These are phyloP conservation scores for Oxyscelio sp. DNA, from an alignment of 2,888 invertebrate species.

Conservation along the genomic window DNA sequence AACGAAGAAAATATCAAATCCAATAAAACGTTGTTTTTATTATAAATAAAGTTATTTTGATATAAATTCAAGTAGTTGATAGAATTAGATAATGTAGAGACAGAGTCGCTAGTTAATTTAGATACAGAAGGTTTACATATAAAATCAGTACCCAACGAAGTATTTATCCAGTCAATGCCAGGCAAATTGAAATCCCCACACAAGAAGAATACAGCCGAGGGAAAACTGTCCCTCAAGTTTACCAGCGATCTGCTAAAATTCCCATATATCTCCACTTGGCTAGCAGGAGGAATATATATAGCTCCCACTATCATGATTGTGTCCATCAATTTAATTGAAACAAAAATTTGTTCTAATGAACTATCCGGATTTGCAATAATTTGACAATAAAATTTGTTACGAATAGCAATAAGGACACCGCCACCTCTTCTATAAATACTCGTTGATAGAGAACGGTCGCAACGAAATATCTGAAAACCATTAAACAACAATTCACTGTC, in stretches of 20 bases:
- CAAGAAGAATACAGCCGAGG: background rate
- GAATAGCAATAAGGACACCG: background rate
- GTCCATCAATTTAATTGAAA: background rate
- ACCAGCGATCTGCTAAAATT: background rate
- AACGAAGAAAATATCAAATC: background rate
- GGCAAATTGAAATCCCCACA: background rate
- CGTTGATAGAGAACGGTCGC: background rate
- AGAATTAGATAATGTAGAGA: background rate
- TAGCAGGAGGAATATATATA: conserved; percentile 1
- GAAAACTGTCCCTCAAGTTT: background rate
- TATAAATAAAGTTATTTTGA: background rate
- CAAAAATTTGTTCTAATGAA: background rate
- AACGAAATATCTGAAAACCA: background rate
- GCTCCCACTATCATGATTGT: background rate
- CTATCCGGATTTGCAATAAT: background rate
- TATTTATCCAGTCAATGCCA: background rate
- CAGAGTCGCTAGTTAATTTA: background rate
- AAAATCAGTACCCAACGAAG: background rate
- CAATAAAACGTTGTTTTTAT: background rate
- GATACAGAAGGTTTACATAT: background rate
- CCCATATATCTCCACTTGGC: background rate
- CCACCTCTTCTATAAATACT: background rate
- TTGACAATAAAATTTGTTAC: background rate
- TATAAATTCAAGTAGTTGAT: conserved; percentile 1
- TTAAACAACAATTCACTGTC: background rate